Base-by-base conservation (phyloP, 1,140 invertebrate species). In the Trachymyrmex cornetzi region DNA sequence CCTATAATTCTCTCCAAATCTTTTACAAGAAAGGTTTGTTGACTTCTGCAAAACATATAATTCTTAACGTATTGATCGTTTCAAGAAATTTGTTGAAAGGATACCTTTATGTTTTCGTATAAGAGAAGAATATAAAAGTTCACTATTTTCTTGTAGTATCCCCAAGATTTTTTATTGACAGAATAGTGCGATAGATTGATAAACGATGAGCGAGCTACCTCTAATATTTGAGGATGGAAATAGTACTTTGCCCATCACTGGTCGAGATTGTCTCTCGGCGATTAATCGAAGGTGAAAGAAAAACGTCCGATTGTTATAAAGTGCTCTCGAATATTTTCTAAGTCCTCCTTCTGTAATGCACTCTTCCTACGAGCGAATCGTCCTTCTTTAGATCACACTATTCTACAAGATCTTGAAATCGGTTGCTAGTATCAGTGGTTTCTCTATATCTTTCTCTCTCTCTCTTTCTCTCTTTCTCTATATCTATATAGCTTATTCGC, bases 271-370 rank as follows among this genome's bases (percentile, higher is more conserved):
- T n/a, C n/a, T 11, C 44, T 67, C 57, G 50, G 48, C 27, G 67
- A 85, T 88, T 53, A 50, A 77, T 48, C 27, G 22, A 75, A 80
- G 50, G 27, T 27, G 50, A 82, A 81, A 67, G 30, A 80, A 55
- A 81, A 86, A 86, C 85, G 74, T 82, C 71, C 88, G 64, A 87
- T 90, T 66, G 66, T 87, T 89, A 50, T 30, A 80, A 79, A 69
- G 38, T 61, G 50, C 55, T 87, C 59, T 61, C 53, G 22, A 86
- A 89, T 66, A 77, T 67, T 89, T 86, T 63, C 24, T 77, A 87
- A 82, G 27, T 34, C 4, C 69, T 30, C 3, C 24, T 84, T 84
- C 44, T 74, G 12, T 59, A 75, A 66, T 12, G 48, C 57, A 50
- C 44, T 69, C 38, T 38, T 69, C 50, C 9, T 77, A 34, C 50